Conservation (phyloP, 2,797 vertebrate species). For the Gila robusta region DNA sequence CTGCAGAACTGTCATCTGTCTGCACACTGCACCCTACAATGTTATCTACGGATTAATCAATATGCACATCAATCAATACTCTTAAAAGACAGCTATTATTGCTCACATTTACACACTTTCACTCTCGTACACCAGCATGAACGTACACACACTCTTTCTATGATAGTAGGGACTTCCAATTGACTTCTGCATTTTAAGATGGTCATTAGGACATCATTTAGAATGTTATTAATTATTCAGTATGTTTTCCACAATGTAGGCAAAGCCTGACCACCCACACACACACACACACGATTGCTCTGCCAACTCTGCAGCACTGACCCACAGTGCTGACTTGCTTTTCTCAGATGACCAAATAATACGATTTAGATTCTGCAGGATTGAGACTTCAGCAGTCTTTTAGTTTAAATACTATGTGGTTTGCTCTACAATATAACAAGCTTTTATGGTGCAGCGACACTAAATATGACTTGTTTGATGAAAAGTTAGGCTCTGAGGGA, state of each 20-base stretch:
- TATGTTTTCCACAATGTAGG: conserved; percentile 6
- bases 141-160: background rate
- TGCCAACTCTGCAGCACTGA: conserved; percentile 63
- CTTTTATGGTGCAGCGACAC: background rate
- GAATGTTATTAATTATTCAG: conserved; percentile 19
- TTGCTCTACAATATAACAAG: background rate
- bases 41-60: background rate
- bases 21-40: conserved; percentile 10
- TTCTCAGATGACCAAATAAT: conserved; percentile 31
- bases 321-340: conserved; percentile 41
- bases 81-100: background rate
- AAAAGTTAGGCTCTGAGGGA: background rate
- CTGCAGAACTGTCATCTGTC: conserved; percentile 6
- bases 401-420: background rate
- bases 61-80: background rate
- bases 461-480: background rate
- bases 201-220: background rate
- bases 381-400: background rate
- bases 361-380: background rate
- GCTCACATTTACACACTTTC: background rate
- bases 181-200: background rate
- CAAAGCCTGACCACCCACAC: conserved; percentile 11
- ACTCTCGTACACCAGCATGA: background rate
- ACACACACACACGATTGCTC: conserved; percentile 38
- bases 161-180: background rate